Percentiles rank a stretch among this genome's conserved stretches.
phyloP scores from a whole-genome alignment of 2,888 invertebrate genomes.

The Suillia variegata region DNA sequence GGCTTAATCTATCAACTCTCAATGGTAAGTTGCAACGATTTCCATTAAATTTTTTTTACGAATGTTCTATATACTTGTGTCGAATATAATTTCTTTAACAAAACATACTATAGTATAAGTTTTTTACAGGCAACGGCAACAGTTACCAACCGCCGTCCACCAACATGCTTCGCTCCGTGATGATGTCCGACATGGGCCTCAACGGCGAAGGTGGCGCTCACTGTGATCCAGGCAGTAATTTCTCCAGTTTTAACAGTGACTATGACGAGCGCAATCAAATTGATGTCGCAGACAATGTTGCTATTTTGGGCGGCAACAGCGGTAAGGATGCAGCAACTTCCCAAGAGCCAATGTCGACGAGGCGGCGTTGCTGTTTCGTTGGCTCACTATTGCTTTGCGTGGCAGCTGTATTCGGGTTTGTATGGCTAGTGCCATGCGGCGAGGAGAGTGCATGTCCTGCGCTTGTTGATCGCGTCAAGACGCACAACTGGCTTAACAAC shows the following conservation, averaged over 20 bases:
- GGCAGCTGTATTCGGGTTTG: conserved; percentile 73
- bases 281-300: conserved; percentile 59
- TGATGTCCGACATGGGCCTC: conserved; percentile 51
- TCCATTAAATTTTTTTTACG: too few species aligned
- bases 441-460: conserved; percentile 71
- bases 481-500: conserved; percentile 72
- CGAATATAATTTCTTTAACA: not conserved
- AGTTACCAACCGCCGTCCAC: conserved; percentile 31
- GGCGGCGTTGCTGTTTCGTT: conserved; percentile 72
- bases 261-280: conserved; percentile 53
- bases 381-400: conserved; percentile 74
- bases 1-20: too few species aligned
- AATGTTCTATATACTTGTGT: conserved; percentile 24
- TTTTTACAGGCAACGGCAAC: conserved; percentile 22
- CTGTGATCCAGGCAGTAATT: conserved; percentile 45
- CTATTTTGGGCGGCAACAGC: conserved; percentile 49
- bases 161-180: conserved; percentile 56
- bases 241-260: conserved; percentile 55
- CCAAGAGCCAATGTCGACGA: conserved; percentile 68
- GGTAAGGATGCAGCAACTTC: conserved; percentile 53
- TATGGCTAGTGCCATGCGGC: conserved; percentile 78
- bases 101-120: not conserved
- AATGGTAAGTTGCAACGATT: too few species aligned
- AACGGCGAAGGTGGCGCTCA: conserved; percentile 23
- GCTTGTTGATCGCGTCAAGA: conserved; percentile 64